Base-by-base conservation (phyloP, 2,113 vertebrate genomes). In the Ictidomys tridecemlineatus region DNA sequence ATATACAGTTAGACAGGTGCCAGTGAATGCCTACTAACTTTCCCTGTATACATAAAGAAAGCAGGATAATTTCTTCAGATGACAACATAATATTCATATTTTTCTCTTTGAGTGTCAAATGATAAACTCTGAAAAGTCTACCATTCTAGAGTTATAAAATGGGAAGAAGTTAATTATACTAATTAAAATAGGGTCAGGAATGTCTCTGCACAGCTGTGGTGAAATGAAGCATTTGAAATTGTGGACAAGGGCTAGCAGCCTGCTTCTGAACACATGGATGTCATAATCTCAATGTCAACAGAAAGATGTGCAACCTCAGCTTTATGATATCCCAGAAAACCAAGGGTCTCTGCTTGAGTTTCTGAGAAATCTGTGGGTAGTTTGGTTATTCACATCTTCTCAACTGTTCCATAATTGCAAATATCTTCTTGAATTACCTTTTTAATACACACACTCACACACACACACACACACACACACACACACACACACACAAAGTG, bases 141-240 rank as follows among this genome's bases (percentile, higher is more conserved):
- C 39, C n/a, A 51, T 85, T 39, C 70, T 85, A 34, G 84, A 89
- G 85, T 95, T 93, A 67, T 78, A 94, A 96, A 53, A 69, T 13
- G 95, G 91, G 85, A 94, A 97, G 85, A 94, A 97, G 93, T 89
- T 97, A 97, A 98, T 97, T 92, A 95, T 78, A 86, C 89, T 93
- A 86, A 97, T 96, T 97, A 61, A 95, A 91, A 94, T 32, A 70
- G 58, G 94, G 85, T 89, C 65, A 74, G 90, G 53, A 94, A 93
- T 91, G 85, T 96, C 88, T 93, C 74, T 72, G 69, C 82, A 94
- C 94, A 97, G 97, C 97, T 97, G 91, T 6, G 83, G 48, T 93
- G 91, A 91, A 97, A 94, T 72, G 92, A 96, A 89, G 79, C 95
- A 65, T 93, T 95, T 86, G 91, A 72, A 91, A 89, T 89, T 90